A percentile compares a stretch with the other conserved stretches of the same genome.
Conservation (phyloP, 2,113 vertebrate species). For the Neoarius graeffei region DNA sequence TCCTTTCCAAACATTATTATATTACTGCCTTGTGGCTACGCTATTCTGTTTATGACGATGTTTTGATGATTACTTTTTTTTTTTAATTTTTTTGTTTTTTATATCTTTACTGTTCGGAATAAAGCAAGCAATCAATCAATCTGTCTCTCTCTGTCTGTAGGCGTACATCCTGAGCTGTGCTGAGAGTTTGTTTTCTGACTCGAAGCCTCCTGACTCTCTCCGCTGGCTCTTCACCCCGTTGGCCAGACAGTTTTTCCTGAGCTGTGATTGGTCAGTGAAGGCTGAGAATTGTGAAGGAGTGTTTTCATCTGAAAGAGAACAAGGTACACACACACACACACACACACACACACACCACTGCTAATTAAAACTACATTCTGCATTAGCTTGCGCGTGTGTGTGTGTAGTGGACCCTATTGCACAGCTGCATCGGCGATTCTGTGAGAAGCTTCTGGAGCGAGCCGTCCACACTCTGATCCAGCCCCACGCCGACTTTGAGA, state of each 20-base stretch:
- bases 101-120: too few species aligned
- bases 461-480: constrained; percentile 90
- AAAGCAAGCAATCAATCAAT: too few species aligned
- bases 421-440: constrained; percentile 93
- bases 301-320: constrained; percentile 87
- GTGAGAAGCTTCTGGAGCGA: constrained; percentile 89
- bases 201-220: constrained; percentile 80
- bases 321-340: constrained; percentile 71
- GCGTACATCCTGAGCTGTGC: constrained; percentile 89
- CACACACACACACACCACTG: background rate
- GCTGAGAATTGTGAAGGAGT: constrained; percentile 80
- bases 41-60: too few species aligned
- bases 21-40: too few species aligned
- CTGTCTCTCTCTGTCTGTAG: constrained; percentile 64
- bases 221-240: constrained; percentile 94
- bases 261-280: constrained; percentile 91
- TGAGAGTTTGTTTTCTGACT: constrained; percentile 78
- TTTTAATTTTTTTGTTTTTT: too few species aligned
- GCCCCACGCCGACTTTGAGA: constrained; percentile 76
- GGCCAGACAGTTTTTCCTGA: constrained; percentile 93
- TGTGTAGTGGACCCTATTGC: constrained; percentile 87
- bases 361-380: background rate
- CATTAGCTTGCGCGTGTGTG: constrained; percentile 1
- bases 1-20: too few species aligned
- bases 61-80: too few species aligned